phyloP scores from a whole-genome alignment of 2,797 vertebrate genomes.

The Synaphobranchus kaupii region DNA sequence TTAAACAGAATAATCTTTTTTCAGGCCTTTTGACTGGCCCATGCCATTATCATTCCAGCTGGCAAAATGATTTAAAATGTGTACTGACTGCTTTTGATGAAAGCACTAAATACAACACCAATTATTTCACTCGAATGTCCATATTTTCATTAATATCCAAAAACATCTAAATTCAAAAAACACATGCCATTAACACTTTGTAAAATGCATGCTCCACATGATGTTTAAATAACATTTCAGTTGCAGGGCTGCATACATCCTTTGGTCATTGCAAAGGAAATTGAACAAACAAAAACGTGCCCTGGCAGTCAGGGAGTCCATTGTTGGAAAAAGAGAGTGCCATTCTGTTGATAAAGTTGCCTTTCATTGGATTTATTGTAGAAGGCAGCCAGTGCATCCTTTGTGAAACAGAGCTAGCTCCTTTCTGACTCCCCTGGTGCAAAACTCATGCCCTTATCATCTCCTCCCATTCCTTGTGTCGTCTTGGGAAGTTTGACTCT shows the following conservation, averaged over 20 bases:
- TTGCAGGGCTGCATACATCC: neutral
- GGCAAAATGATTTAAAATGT: no score
- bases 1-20: no score
- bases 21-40: no score
- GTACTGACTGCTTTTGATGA: neutral
- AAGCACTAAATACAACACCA: neutral
- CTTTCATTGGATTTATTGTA: neutral
- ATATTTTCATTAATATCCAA: neutral
- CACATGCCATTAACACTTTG: neutral
- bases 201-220: neutral
- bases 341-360: neutral
- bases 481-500: neutral
- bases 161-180: neutral
- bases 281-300: neutral
- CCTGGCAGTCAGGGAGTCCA: neutral
- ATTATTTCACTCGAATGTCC: neutral
- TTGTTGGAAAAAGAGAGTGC: neutral
- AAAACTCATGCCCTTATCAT: neutral
- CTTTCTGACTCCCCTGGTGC: neutral
- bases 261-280: neutral
- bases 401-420: neutral
- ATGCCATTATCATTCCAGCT: no score
- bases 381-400: neutral
- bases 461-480: neutral
- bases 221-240: neutral